These are phyloP conservation scores for Brachirus orientalis DNA, from an alignment of 2,113 vertebrate genomes.

Conservation along the genomic window DNA sequence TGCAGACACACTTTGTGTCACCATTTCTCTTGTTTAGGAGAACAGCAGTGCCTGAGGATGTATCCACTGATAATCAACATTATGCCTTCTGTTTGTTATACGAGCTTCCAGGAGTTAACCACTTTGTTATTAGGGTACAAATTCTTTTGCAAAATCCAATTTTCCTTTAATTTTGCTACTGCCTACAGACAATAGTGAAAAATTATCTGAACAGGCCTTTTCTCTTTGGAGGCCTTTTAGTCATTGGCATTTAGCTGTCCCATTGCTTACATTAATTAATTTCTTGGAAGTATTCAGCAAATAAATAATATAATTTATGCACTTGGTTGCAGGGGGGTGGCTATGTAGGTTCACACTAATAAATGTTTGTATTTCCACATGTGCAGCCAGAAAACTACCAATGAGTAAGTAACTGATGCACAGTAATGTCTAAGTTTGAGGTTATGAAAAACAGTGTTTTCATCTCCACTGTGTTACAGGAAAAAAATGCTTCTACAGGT, in stretches of 20 bases:
- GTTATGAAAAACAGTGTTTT: background rate
- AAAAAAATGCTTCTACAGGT: no score
- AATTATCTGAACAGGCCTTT: background rate
- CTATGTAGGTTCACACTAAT: no score
- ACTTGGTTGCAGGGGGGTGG: no score
- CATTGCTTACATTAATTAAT: background rate
- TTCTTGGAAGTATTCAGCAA: background rate
- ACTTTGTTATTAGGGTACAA: conserved; percentile 36
- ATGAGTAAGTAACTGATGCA: background rate
- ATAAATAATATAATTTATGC: background rate
- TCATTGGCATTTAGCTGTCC: background rate
- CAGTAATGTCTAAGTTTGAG: background rate
- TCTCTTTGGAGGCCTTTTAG: no score
- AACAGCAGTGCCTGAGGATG: conserved; percentile 50
- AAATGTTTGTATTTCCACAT: no score
- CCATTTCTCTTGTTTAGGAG: conserved; percentile 58
- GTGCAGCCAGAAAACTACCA: background rate
- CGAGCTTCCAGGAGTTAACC: conserved; percentile 49
- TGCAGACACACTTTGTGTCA: conserved; percentile 63
- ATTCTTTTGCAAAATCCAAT: conserved; percentile 39
- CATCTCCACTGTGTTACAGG: background rate
- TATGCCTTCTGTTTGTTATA: conserved; percentile 65
- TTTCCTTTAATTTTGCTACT: conserved; percentile 9
- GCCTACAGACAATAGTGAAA: background rate
- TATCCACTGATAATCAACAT: conserved; percentile 70